These are phyloP conservation scores for Piscicola geometra DNA, from an alignment of 2,888 invertebrate genomes.

Conservation along the genomic window DNA sequence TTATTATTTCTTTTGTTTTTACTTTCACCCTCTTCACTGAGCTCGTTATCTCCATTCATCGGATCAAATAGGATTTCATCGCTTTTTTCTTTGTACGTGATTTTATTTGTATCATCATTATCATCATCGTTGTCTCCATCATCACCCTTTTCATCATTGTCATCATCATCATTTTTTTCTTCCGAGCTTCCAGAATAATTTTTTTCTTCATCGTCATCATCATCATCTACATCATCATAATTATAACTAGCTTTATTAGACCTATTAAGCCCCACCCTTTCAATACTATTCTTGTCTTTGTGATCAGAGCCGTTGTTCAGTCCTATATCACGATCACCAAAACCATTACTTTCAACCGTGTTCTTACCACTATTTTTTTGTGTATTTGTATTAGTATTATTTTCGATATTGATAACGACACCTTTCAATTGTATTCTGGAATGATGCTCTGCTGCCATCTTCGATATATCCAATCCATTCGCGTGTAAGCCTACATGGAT, in stretches of 20 bases:
- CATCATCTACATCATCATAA: background rate
- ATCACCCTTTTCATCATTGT: background rate
- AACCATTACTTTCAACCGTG: too few species aligned
- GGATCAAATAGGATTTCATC: too few species aligned
- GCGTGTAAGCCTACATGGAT: constrained; percentile 14
- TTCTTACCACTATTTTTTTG: too few species aligned
- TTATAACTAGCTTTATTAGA: background rate
- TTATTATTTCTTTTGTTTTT: too few species aligned
- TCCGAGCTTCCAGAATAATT: background rate
- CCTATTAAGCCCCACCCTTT: too few species aligned
- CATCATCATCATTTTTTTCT: constrained; percentile 17
- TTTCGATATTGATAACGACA: background rate
- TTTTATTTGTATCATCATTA: background rate
- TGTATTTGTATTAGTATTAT: too few species aligned
- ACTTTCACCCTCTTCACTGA: too few species aligned
- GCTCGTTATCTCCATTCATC: too few species aligned
- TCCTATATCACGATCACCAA: too few species aligned
- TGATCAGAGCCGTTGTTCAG: too few species aligned
- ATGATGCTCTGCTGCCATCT: constrained; percentile 21
- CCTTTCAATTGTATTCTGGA: constrained; percentile 11
- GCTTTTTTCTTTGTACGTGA: too few species aligned
- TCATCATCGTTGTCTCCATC: background rate
- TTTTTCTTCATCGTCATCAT: background rate
- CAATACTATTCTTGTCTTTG: too few species aligned
- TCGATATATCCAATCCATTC: constrained; percentile 25